phyloP scores from a whole-genome alignment of 1,140 invertebrate species.

The Pteromalus puparum region DNA sequence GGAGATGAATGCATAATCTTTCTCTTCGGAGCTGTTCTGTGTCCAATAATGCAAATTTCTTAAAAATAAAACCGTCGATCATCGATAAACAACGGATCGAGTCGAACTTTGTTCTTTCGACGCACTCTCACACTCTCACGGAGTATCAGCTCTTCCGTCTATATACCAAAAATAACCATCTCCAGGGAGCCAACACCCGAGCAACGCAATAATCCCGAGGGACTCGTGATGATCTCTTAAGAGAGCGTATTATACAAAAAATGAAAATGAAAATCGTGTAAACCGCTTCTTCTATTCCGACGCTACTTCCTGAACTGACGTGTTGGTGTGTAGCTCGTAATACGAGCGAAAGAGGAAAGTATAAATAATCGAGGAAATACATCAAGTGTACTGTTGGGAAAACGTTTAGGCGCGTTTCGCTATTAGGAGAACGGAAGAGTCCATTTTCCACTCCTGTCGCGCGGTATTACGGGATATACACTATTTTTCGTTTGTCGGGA shows the following conservation, averaged over 20 bases:
- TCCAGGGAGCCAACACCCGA: neutral
- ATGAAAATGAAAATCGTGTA: constrained; percentile 41
- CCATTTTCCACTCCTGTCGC: constrained; percentile 12
- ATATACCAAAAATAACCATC: constrained; percentile 28
- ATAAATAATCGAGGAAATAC: constrained; percentile 29
- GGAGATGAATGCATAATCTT: neutral
- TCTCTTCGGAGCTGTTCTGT: neutral
- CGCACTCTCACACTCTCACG: neutral
- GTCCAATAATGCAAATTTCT: neutral
- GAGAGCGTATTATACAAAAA: neutral
- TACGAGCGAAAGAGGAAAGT: neutral
- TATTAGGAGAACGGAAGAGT: constrained; percentile 28
- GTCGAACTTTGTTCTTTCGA: neutral
- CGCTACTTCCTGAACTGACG: neutral
- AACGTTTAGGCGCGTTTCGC: neutral
- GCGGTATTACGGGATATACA: neutral
- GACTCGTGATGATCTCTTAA: constrained; percentile 27
- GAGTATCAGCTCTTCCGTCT: no score
- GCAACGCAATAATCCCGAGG: constrained; percentile 24
- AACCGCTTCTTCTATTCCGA: constrained; percentile 29
- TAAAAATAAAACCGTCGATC: no score
- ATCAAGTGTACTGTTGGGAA: constrained; percentile 21
- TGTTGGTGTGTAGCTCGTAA: no score
- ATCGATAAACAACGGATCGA: neutral
- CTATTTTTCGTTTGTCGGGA: neutral